These are phyloP conservation scores for Fulica atra DNA, from an alignment of 2,113 vertebrate species.

Conservation along the genomic window DNA sequence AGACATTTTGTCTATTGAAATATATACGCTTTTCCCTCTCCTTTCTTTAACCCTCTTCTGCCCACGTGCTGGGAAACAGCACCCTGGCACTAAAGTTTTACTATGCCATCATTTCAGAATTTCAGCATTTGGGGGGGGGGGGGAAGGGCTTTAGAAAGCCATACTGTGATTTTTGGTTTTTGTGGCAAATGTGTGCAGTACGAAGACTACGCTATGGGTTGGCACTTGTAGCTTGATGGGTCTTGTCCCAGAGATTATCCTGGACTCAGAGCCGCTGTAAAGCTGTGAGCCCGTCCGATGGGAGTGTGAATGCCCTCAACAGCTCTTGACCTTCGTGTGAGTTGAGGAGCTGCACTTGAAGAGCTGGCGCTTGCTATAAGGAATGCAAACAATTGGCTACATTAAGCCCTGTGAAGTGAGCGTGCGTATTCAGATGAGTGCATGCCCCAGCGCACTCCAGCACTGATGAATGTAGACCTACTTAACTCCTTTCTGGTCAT, in stretches of 20 bases:
- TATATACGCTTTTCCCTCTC: background rate
- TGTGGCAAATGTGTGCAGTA: background rate
- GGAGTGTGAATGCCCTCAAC: background rate
- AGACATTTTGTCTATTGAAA: slow-evolving; percentile 43
- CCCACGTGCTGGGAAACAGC: background rate
- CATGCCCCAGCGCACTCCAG: background rate
- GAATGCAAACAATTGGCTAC: slow-evolving; percentile 8
- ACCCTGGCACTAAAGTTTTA: background rate
- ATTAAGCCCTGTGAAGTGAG: background rate
- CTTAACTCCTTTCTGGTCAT: background rate
- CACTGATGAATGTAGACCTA: background rate
- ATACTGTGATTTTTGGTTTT: background rate
- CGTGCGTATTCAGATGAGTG: background rate
- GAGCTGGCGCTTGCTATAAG: background rate
- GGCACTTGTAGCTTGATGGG: background rate
- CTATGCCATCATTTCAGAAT: background rate
- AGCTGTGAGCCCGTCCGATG: background rate
- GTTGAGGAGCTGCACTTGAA: slow-evolving; percentile 1
- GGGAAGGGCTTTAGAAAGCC: background rate
- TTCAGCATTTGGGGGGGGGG: background rate
- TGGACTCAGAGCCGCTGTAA: accelerated
- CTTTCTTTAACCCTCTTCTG: background rate
- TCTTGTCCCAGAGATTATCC: background rate
- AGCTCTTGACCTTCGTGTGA: slow-evolving; percentile 38
- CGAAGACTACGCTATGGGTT: background rate